phyloP scores from a whole-genome alignment of 2,113 vertebrate genomes.

The Spea multiplicata region DNA sequence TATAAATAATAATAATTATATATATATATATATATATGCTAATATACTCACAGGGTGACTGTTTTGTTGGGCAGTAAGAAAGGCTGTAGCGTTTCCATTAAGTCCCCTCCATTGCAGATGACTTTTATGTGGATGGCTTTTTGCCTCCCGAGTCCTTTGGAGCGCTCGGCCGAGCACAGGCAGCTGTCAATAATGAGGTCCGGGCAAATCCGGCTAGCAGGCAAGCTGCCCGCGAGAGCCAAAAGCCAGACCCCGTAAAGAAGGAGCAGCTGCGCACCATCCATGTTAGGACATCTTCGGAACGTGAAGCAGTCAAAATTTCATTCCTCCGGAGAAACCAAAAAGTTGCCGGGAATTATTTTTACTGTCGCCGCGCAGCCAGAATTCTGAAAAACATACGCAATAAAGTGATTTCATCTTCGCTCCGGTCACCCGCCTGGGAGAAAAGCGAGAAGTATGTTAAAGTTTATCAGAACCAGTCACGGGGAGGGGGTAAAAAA shows the following conservation, averaged over 20 bases:
- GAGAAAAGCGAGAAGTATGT: constrained; percentile 1
- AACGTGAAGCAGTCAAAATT: background rate
- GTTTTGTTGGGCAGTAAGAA: constrained; percentile 78
- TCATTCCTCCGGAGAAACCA: background rate
- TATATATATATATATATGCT: background rate
- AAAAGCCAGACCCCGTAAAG: constrained; percentile 58
- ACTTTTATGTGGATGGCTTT: constrained; percentile 75
- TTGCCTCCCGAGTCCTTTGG: constrained; percentile 71
- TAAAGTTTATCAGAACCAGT: constrained; percentile 37
- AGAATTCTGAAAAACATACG: background rate
- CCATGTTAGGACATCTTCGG: constrained; percentile 40
- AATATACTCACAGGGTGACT: constrained; percentile 79
- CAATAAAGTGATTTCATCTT: constrained; percentile 1
- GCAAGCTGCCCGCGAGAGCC: constrained; percentile 58
- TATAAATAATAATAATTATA: background rate
- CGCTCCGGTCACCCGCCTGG: constrained; percentile 7
- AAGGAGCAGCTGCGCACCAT: constrained; percentile 53
- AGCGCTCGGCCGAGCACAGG: constrained; percentile 76
- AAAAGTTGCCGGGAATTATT: constrained; percentile 20
- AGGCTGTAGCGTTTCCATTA: constrained; percentile 81
- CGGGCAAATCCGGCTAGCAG: constrained; percentile 74
- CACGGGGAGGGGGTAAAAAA: constrained; percentile 1
- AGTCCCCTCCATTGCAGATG: constrained; percentile 76
- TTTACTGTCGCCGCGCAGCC: background rate
- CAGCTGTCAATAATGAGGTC: constrained; percentile 82